A percentile compares a stretch with the other conserved stretches of the same genome.
These are phyloP conservation scores for Axis porcinus DNA, from an alignment of 2,113 vertebrate genomes.

Conservation along the genomic window DNA sequence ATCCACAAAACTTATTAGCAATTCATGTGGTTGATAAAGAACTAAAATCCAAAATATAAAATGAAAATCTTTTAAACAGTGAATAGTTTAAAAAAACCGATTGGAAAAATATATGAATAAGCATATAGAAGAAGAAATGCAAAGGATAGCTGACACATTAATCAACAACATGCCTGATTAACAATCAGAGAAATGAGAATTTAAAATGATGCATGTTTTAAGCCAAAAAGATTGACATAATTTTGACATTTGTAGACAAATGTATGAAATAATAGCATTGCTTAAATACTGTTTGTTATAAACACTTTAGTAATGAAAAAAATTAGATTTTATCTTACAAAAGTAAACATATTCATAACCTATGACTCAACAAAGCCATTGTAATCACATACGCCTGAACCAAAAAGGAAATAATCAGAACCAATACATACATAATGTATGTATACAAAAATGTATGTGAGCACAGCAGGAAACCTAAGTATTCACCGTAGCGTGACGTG, in stretches of 20 bases:
- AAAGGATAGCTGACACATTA: accelerated
- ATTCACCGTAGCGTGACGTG: accelerated
- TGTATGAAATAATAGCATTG: neutral
- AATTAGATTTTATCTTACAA: neutral
- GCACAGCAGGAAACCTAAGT: neutral
- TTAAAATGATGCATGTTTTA: neutral
- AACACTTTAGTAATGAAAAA: neutral
- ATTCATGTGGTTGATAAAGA: neutral
- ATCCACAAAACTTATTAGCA: neutral
- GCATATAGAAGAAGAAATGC: accelerated
- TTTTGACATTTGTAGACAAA: neutral
- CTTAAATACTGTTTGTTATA: neutral
- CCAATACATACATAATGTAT: no score
- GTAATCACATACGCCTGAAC: neutral
- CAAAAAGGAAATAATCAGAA: neutral
- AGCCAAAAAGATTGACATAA: neutral
- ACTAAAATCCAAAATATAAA: neutral
- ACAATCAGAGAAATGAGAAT: neutral
- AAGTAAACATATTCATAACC: neutral
- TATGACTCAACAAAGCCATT: neutral
- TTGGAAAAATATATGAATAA: accelerated
- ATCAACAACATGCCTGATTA: accelerated
- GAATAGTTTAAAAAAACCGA: neutral
- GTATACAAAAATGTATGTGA: neutral
- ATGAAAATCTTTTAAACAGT: neutral